Evolutionary conservation across 2,113 vertebrate genomes (phyloP).

Genomic region (Poicephalus meyeri): DNA sequence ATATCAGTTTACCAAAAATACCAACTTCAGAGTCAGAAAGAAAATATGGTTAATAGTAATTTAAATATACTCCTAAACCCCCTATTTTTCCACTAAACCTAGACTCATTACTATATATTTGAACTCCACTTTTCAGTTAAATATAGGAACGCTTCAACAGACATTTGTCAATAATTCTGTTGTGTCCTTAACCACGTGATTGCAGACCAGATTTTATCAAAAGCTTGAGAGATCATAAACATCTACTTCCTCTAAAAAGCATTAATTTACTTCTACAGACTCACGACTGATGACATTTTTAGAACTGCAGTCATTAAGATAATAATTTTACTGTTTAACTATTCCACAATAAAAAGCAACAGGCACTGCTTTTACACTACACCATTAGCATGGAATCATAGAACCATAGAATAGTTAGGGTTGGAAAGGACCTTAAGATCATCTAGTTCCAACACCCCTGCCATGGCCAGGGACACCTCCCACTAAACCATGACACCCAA

Average conservation of each 20-base stretch:
- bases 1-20: neutral
- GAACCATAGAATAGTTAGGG: too few species aligned
- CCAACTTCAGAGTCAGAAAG: neutral
- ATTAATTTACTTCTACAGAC: neutral
- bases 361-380: neutral
- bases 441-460: too few species aligned
- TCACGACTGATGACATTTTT: neutral
- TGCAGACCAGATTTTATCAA: neutral
- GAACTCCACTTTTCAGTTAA: neutral
- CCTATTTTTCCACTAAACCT: neutral
- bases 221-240: neutral
- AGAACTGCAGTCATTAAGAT: neutral
- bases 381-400: too few species aligned
- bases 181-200: neutral
- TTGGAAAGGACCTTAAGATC: too few species aligned
- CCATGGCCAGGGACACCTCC: too few species aligned
- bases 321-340: neutral
- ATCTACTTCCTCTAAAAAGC: neutral
- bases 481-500: too few species aligned
- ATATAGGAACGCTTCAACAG: neutral
- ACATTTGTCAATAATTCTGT: neutral
- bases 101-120: neutral
- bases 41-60: neutral
- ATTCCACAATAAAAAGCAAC: neutral
- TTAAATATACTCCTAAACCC: neutral